phyloP scores from a whole-genome alignment of 1,140 invertebrate species.

The Hylaeus volcanicus region DNA sequence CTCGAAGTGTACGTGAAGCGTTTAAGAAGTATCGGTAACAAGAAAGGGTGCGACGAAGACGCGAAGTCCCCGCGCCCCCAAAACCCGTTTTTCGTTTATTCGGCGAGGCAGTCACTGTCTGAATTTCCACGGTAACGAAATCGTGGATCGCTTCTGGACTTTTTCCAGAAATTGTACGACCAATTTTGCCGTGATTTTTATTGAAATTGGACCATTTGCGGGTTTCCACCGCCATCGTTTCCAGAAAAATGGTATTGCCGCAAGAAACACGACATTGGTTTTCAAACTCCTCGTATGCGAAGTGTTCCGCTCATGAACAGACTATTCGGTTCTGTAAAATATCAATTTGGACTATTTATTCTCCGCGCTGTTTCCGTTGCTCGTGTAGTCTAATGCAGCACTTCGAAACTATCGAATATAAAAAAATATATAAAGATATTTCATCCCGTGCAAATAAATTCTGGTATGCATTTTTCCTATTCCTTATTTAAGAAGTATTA shows the following conservation, averaged over 20 bases:
- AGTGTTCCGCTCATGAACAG: neutral
- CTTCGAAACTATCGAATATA: too few relatives aligned
- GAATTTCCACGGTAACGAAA: neutral
- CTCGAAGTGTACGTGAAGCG: slow-evolving; percentile 40
- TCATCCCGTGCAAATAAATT: too few relatives aligned
- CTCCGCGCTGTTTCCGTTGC: too few relatives aligned
- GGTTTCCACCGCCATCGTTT: neutral
- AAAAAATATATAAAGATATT: too few relatives aligned
- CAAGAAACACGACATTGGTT: neutral
- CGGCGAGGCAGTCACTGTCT: neutral
- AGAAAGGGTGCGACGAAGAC: slow-evolving; percentile 14
- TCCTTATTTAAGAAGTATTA: too few relatives aligned
- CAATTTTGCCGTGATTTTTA: neutral
- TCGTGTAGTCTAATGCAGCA: too few relatives aligned
- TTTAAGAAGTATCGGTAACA: slow-evolving; percentile 55
- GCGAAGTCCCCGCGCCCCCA: neutral
- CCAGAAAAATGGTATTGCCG: neutral
- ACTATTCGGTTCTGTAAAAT: neutral
- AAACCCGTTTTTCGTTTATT: neutral
- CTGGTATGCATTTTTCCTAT: too few relatives aligned
- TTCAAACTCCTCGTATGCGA: neutral
- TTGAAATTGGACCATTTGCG: neutral
- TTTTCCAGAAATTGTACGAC: slow-evolving; percentile 19
- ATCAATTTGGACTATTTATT: neutral
- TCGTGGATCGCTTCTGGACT: neutral